These are phyloP conservation scores for Brienomyrus longianalis DNA, from an alignment of 2,113 vertebrate species.

Conservation along the genomic window DNA sequence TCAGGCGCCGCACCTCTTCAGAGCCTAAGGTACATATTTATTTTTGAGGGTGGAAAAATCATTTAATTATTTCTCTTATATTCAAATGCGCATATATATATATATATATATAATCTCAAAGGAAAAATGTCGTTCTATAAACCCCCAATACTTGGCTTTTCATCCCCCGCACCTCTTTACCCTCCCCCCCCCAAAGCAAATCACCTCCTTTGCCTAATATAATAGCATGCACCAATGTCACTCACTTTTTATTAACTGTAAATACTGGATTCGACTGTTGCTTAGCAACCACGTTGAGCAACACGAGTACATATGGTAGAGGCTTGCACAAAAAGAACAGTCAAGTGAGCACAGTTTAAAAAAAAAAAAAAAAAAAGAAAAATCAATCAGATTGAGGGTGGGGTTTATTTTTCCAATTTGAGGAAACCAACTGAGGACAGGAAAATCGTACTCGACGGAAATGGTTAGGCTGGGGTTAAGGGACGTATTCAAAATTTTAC, in stretches of 20 bases:
- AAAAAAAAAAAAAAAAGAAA: background rate
- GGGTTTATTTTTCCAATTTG: background rate
- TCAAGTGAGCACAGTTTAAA: constrained; percentile 5
- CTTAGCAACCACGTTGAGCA: constrained; percentile 49
- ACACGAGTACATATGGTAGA: constrained; percentile 51
- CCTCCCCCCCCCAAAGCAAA: constrained; percentile 40
- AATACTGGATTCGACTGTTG: constrained; percentile 53
- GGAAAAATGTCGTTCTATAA: background rate
- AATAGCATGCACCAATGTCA: constrained; percentile 51
- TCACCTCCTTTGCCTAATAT: constrained; percentile 43
- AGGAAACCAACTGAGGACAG: background rate
- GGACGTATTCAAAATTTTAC: background rate
- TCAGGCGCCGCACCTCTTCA: background rate
- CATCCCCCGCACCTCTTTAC: constrained; percentile 9
- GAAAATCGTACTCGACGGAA: background rate
- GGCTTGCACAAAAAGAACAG: constrained; percentile 22
- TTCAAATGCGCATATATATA: background rate
- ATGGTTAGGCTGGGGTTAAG: background rate
- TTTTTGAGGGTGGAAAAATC: background rate
- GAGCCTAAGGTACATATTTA: constrained; percentile 8
- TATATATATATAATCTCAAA: background rate
- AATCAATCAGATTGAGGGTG: background rate
- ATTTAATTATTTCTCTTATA: background rate
- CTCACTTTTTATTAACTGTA: constrained; percentile 61
- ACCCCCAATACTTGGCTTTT: constrained; percentile 13